Evolutionary conservation across 2,797 vertebrate genomes (phyloP), one percentile per base, ranked within the genome.

Genomic region (Sitta carolinensis): DNA sequence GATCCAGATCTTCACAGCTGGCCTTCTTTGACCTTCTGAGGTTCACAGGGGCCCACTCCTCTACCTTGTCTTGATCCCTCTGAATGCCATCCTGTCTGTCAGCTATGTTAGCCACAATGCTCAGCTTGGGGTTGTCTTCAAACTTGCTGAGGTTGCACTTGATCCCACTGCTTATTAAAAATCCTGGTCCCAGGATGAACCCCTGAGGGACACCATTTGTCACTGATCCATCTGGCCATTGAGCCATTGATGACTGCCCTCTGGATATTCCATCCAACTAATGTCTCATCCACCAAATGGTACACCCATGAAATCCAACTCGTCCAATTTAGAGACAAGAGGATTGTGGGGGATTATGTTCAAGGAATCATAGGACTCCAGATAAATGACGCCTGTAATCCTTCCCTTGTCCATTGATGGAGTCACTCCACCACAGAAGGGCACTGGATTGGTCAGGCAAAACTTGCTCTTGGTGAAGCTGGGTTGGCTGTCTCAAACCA

Each of bases 291-390:
- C 15, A 32, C 21, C 3, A 10, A 43, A 47, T 1, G 23, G 8
- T n/a, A 17, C 11, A 69, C 2, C 9, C 25, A 34, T 12, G 16
- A 70, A 51, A 77, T 52, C 13, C 15, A 34, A 9, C 8, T 16
- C 5, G 4, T 11, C 18, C 21, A 16, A 1, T 69, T n/a, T 13
- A 32, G 34, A 64, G 18, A 47, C n/a, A 57, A 43, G 27, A 51
- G 23, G 17, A n/a, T 23, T 2, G 1, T 20, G 8, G 3, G 3
- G 23, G 8, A 2, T 20, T 19, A 1, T n/a, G 16, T 32, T 36
- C 36, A 51, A 47, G 10, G 13, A 21, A 32, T 57, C 55, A 16
- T 11, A 40, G 25, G 78, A 83, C 5, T 45, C 19, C 55, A 42
- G 19, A n/a, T 8, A 29, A 61, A 42, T 40, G 5, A 38, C 7